Evolutionary conservation across 2,888 invertebrate genomes (phyloP).

Genomic region (Mimas tiliae): DNA sequence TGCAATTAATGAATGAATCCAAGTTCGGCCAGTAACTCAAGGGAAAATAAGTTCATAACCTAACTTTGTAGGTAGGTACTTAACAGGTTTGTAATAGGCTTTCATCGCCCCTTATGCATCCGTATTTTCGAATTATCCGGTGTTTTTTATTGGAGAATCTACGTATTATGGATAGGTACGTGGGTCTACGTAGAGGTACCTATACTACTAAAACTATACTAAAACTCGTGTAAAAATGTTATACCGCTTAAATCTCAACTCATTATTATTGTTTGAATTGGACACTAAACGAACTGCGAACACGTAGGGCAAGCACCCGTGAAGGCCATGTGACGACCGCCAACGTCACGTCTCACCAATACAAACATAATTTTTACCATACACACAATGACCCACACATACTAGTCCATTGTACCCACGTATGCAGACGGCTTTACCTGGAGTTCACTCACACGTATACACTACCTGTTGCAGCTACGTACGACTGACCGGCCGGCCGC

Average conservation of each 20-base stretch:
- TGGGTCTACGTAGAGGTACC: too few relatives aligned
- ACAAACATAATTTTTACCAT: conserved; percentile 45
- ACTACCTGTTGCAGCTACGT: conserved; percentile 56
- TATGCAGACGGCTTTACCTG: conserved; percentile 60
- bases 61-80: too few relatives aligned
- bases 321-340: conserved; percentile 69
- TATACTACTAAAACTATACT: too few relatives aligned
- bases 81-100: too few relatives aligned
- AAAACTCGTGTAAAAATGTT: not conserved
- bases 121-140: too few relatives aligned
- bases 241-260: not conserved
- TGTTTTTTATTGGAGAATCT: too few relatives aligned
- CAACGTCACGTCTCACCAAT: conserved; percentile 62
- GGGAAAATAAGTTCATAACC: too few relatives aligned
- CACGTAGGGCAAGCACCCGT: conserved; percentile 66
- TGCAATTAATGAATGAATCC: too few relatives aligned
- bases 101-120: too few relatives aligned
- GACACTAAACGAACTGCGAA: conserved; percentile 41
- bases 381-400: conserved; percentile 45
- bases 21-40: too few relatives aligned
- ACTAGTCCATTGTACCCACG: conserved; percentile 47
- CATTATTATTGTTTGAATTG: conserved; percentile 5
- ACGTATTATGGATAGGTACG: too few relatives aligned
- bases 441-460: conserved; percentile 70
- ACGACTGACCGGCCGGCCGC: conserved; percentile 46